phyloP scores from a whole-genome alignment of 2,113 vertebrate genomes.

The Noctilio leporinus region DNA sequence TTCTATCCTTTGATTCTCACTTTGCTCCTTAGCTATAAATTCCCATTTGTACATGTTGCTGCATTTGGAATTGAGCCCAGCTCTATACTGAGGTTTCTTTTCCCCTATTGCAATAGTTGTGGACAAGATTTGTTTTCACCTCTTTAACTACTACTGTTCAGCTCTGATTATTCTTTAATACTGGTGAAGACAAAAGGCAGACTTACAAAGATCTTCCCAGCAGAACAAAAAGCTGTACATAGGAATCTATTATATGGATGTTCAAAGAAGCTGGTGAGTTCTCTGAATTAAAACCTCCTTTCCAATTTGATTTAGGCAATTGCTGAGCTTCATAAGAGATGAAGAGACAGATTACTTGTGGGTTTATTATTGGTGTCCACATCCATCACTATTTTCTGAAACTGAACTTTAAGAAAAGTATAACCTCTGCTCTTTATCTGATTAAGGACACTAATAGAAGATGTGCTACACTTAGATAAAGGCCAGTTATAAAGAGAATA shows the following conservation, averaged over 20 bases:
- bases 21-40: neutral
- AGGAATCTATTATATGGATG: neutral
- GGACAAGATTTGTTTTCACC: neutral
- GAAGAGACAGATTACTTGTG: neutral
- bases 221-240: neutral
- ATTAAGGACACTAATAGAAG: neutral
- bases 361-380: neutral
- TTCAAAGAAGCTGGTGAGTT: neutral
- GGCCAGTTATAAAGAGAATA: neutral
- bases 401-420: neutral
- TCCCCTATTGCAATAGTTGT: neutral
- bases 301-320: neutral
- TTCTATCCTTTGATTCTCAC: neutral
- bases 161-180: neutral
- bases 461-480: neutral
- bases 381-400: neutral
- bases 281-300: neutral
- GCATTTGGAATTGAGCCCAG: neutral
- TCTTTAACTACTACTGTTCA: neutral
- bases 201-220: neutral
- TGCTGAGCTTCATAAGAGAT: neutral
- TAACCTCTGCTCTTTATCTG: neutral
- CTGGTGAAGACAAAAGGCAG: neutral
- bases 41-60: neutral
- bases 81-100: neutral